Evolutionary conservation across 1,140 invertebrate genomes (phyloP).

Genomic region (Cepaea nemoralis): DNA sequence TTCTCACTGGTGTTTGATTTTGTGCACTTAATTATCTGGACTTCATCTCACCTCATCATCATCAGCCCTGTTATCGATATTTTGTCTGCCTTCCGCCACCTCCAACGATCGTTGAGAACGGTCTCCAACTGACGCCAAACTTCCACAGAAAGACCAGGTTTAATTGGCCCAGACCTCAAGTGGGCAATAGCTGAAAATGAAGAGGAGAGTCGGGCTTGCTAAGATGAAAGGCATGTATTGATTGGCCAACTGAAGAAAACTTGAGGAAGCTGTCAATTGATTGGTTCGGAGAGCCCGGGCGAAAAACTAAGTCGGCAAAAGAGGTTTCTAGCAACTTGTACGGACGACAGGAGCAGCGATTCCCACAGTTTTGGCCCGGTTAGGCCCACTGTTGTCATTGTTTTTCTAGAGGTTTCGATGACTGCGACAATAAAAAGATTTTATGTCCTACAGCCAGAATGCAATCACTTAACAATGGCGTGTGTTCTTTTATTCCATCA

Average conservation of each 20-base stretch:
- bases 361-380: constrained; percentile 6
- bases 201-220: background rate
- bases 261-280: constrained; percentile 28
- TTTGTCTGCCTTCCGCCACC: background rate
- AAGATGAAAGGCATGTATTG: constrained; percentile 27
- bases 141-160: constrained; percentile 23
- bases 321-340: constrained; percentile 2
- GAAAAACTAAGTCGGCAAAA: background rate
- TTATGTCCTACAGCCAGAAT: background rate
- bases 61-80: constrained; percentile 10
- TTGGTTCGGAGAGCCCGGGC: constrained; percentile 17
- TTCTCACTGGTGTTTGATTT: constrained; percentile 21
- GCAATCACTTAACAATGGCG: background rate
- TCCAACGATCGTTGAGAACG: background rate
- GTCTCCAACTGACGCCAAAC: constrained; percentile 35
- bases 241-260: constrained; percentile 23
- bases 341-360: constrained; percentile 21
- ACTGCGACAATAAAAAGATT: background rate
- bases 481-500: constrained; percentile 3
- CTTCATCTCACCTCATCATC: constrained; percentile 6
- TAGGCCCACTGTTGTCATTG: background rate
- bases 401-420: background rate
- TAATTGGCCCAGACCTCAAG: constrained; percentile 39
- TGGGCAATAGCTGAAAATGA: constrained; percentile 24
- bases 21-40: constrained; percentile 33